Evolutionary conservation across 2,797 vertebrate genomes (phyloP).

Genomic region (Moxostoma hubbsi): DNA sequence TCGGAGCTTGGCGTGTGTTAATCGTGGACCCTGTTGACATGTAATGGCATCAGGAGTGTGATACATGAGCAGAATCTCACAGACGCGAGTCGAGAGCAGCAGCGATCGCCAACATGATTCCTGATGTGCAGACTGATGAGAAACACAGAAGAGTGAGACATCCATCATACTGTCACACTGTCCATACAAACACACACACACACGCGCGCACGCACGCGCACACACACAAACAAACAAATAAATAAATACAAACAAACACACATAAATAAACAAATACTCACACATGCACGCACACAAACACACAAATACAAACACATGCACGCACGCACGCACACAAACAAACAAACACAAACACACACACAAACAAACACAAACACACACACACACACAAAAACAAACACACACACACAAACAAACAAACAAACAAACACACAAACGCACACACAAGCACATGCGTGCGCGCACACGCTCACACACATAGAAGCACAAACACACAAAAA

Average conservation of each 20-base stretch:
- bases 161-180: constrained; percentile 66
- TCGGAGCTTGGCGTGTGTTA: background rate
- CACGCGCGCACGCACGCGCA: background rate
- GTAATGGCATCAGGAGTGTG: background rate
- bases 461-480: background rate
- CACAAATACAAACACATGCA: too few species aligned
- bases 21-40: background rate
- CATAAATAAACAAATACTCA: background rate
- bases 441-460: too few species aligned
- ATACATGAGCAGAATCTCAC: background rate
- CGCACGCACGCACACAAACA: too few species aligned
- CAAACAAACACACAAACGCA: too few species aligned
- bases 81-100: too few species aligned
- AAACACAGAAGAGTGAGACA: constrained; percentile 52
- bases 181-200: constrained; percentile 29
- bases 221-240: background rate
- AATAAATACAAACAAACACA: too few species aligned
- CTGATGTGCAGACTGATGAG: constrained; percentile 54
- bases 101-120: background rate
- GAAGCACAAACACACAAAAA: background rate
- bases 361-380: too few species aligned
- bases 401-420: too few species aligned
- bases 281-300: background rate
- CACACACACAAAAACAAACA: too few species aligned
- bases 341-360: too few species aligned